Evolutionary conservation across 2,888 invertebrate species (phyloP), one percentile per base, ranked within the genome.

Genomic region (Eurois occulta): DNA sequence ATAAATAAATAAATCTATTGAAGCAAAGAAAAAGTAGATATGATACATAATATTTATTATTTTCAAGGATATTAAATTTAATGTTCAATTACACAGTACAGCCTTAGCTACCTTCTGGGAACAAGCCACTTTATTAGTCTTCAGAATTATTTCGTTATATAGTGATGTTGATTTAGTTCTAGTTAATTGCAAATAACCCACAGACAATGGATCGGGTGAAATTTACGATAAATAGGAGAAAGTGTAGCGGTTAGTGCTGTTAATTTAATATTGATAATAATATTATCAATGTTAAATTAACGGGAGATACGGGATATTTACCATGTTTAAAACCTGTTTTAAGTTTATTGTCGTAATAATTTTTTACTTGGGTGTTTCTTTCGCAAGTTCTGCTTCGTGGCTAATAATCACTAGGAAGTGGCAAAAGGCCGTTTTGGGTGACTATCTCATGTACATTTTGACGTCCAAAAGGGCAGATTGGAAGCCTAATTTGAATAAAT

Each of bases 211-310:
- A 91, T 73, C 81, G 91, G 52, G 87, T 92, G 28, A 71, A 89
- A 58, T 93, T 93, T 76, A 89, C 83, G 70, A 91, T 92, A 68
- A 92, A 91, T 72, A 91, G 89, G 10, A 83, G 83, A 62, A 86
- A 90, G 58, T 92, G 84, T 65, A 92, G 88, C 28, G 93, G 92
- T 92, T 35, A 83, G 87, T 72, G 24, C n/a, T 1, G 16, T 64
- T 65, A 2, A 65, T 41, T 32, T 28, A 2, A 41, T 41, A 41
- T 41, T 41, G 11, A 41, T 35, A 3, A 35, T 41, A 41, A 41
- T 41, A 41, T 41, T 41, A 41, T 41, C 5, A 38, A 38, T 5
- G 6, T 38, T 5, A 41, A 1, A 41, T 41, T 38, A 38, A 38
- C 38, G 10, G 5, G 38, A 38, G 4, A 3, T 38, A 38, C 38